Evolutionary conservation across 2,888 invertebrate species (phyloP).

Genomic region (Bellardia pandia): DNA sequence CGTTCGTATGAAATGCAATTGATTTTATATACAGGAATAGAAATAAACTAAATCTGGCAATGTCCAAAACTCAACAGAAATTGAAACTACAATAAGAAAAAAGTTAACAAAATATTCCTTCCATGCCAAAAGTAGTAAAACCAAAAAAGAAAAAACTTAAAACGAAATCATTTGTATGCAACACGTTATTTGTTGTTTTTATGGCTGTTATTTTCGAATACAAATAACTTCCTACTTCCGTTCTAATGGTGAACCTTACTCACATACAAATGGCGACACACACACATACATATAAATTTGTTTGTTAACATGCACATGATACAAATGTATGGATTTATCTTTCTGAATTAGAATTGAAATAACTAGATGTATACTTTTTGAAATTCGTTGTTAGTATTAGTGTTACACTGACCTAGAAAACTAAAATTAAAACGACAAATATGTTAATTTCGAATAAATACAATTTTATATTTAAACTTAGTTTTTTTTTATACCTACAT

Average conservation of each 20-base stretch:
- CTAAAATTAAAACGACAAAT: constrained; percentile 51
- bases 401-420: constrained; percentile 70
- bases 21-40: not conserved
- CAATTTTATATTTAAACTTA: constrained; percentile 60
- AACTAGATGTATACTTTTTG: constrained; percentile 4
- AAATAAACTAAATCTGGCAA: constrained; percentile 2
- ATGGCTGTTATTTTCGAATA: constrained; percentile 54
- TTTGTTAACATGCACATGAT: not conserved
- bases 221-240: constrained; percentile 72
- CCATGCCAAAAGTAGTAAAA: constrained; percentile 24
- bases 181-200: constrained; percentile 49
- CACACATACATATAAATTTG: not conserved
- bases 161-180: constrained; percentile 63
- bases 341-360: not conserved
- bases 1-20: too few species aligned
- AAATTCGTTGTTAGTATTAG: constrained; percentile 18
- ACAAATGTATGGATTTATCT: not conserved
- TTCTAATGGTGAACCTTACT: constrained; percentile 57
- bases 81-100: constrained; percentile 46
- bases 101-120: constrained; percentile 22
- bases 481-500: constrained; percentile 20
- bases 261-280: not conserved
- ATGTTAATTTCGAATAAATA: constrained; percentile 47
- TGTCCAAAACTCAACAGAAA: constrained; percentile 17
- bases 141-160: constrained; percentile 3